Base-by-base conservation (phyloP, 2,888 invertebrate species). In the Phoenoteleia sp. region DNA sequence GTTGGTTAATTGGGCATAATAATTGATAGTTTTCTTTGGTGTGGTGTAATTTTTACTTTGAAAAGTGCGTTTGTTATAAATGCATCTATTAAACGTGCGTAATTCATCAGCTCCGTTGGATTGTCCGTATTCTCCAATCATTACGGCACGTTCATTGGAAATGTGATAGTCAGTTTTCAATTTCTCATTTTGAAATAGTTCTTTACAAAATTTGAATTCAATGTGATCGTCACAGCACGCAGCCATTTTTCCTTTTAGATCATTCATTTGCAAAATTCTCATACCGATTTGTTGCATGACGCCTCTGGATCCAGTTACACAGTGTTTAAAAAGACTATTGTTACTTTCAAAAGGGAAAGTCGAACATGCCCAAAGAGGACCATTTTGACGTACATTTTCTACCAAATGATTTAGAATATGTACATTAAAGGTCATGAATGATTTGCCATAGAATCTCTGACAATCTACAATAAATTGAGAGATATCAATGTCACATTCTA, bases 401-500 rank as follows among this genome's bases (percentile, higher is more conserved):
- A 66, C 58, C 13, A 72, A 19, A 25, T 83, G 82, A n/a, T 23
- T 17, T 17, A 83, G 29, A 9, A 42, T 66, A 21, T 82, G 82
- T 1, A 74, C 62, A 45, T 83, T 83, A 56, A 42, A 83, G 5
- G 23, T 27, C 84, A 80, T 80, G 13, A 54, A 69, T 25, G 29
- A 23, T 23, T 60, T 25, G 0, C 77, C 83, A 15, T 80, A 83
- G 6, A 69, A 60, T 3, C 13, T 5, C 36, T 86, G 72, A 33
- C 67, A 72, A 7, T 76, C 80, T 13, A 33, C 45, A 11, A 81
- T 60, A 76, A 83, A 86, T 39, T 39, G n/a, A 0, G 67, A 21
- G 1, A 84, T 25, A 71, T 84, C 29, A 11, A 64, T 71, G 64
- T 86, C 83, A 36, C 81, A 77, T 42, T 67, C n/a, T 1, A 56